Base-by-base conservation (phyloP, 1,140 invertebrate species). In the Eumaeus atala region DNA sequence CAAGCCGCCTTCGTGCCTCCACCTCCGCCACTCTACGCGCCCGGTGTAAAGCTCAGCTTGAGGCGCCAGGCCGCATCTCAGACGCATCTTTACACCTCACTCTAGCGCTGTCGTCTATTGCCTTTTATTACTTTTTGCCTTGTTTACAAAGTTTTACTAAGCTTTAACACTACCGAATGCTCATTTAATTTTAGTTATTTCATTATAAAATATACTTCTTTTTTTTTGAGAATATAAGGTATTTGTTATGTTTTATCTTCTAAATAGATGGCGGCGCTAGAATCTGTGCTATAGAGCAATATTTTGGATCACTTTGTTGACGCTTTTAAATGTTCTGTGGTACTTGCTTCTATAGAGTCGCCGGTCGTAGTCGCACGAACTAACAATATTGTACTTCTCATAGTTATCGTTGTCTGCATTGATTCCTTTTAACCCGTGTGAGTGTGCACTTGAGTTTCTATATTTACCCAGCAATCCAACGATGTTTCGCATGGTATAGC, bases 321-420 rank as follows among this genome's bases (percentile, higher is more conserved):
- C 10, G 18, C 37, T 16, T 53, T 9, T 34, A 14, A 53, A 42
- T 44, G 33, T 42, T 44, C 42, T 21, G 16, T 34, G 21, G 11
- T 52, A 42, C 9, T 21, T 21, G 21, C 51, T 53, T 28, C 12
- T n/a, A 53, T 33, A 21, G 28, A 42, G 37, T 53, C 33, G 35
- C 18, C 21, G 48, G 28, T 44, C 51, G 18, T 37, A 55, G 49
- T 48, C 51, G 55, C 58, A 60, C 61, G 52, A 60, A 64, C 51
- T 80, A 77, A 83, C 78, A 71, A 84, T 85, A 85, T 85, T 85
- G 80, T 85, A 85, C 82, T 85, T 85, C 82, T 85, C 82, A 78
- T 82, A 72, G 68, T 54, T 62, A 65, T 67, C 34, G 59, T 55
- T 54, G 71, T 74, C 72, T 76, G 72, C 68, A 71, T 60, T 52